Evolutionary conservation across 1,140 invertebrate genomes (phyloP).

Genomic region (Drosophila pseudoobscura): DNA sequence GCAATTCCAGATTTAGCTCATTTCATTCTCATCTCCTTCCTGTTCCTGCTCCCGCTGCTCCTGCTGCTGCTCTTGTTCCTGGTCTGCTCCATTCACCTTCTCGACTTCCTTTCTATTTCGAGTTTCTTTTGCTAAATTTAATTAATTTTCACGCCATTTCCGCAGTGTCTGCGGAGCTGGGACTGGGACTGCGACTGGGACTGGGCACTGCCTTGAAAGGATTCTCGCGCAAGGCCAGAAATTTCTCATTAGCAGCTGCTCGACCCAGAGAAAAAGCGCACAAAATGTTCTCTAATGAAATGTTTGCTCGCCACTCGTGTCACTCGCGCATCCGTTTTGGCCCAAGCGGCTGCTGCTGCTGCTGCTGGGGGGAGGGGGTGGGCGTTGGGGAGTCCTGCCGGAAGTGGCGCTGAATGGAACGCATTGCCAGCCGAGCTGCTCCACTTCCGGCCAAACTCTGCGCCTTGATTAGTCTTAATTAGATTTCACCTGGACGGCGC

Average conservation of each 20-base stretch:
- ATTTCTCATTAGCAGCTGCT: conserved; percentile 79
- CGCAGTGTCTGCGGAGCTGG: conserved; percentile 24
- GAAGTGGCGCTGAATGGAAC: conserved; percentile 55
- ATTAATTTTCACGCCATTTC: conserved; percentile 80
- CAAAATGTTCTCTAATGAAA: conserved; percentile 79
- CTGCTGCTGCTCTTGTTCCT: too few species aligned
- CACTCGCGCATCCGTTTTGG: conserved; percentile 69
- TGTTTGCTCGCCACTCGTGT: conserved; percentile 80
- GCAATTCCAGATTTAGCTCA: conserved; percentile 38
- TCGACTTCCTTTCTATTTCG: conserved; percentile 8
- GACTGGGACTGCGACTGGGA: conserved; percentile 5
- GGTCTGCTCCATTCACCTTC: conserved; percentile 9
- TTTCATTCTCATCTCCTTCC: too few species aligned
- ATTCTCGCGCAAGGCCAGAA: conserved; percentile 65
- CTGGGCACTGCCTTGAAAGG: conserved; percentile 61
- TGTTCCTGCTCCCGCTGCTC: too few species aligned
- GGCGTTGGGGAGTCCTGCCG: conserved; percentile 10
- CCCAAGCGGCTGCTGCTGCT: conserved; percentile 8
- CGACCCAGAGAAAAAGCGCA: conserved; percentile 57
- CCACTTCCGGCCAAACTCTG: conserved; percentile 55
- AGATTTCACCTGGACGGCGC: conserved; percentile 56
- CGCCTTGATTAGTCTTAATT: conserved; percentile 76
- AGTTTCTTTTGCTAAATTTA: conserved; percentile 64
- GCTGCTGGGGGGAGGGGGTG: neutral
- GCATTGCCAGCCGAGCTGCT: conserved; percentile 37